Base-by-base conservation (phyloP, 2,888 invertebrate genomes). In the Pherbina coryleti region DNA sequence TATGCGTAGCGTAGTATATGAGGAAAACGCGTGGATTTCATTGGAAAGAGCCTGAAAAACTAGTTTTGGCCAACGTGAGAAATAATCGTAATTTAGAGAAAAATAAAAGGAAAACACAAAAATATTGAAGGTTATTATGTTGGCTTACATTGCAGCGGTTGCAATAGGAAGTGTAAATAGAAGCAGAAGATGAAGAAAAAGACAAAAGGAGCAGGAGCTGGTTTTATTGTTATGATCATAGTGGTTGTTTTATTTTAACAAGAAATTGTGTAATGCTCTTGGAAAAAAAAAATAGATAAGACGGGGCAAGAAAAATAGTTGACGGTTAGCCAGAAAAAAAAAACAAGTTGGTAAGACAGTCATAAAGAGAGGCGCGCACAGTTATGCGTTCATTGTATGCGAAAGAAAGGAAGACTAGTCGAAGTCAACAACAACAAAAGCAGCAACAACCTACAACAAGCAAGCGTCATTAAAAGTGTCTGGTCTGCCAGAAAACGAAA, bases 401-500 rank as follows among this genome's bases (percentile, higher is more conserved):
- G 14, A 44, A 14, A 31, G 31, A 44, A 44, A 19, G 22, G 57
- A 60, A 53, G 51, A 28, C 53, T 28, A 3, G 22, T n/a, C 53
- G 53, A 22, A 69, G 44, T 28, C 5, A n/a, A 57, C 34, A 37
- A 49, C 51, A 69, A 69, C 49, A 51, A 51, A n/a, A n/a, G n/a
- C 49, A 66, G 49, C n/a, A 62, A 49, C 19, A 51, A 60, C 28
- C 14, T 17, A 17, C 51, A 22, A 19, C 37, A 8, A 44, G 9
- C 57, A 9, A 60, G 22, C 57, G 57, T 28, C 28, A 64, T 31
- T 64, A 25, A 64, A 64, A 31, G 64, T 57, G 72, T 72, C 72
- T 72, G 72, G 72, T 72, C 72, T 72, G 72, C 57, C 34, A 60
- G 66, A 77, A 64, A 66, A 72, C 37, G 64, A 70, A 76, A 62